Evolutionary conservation across 2,113 vertebrate species (phyloP).

Genomic region (Nematolebias whitei): DNA sequence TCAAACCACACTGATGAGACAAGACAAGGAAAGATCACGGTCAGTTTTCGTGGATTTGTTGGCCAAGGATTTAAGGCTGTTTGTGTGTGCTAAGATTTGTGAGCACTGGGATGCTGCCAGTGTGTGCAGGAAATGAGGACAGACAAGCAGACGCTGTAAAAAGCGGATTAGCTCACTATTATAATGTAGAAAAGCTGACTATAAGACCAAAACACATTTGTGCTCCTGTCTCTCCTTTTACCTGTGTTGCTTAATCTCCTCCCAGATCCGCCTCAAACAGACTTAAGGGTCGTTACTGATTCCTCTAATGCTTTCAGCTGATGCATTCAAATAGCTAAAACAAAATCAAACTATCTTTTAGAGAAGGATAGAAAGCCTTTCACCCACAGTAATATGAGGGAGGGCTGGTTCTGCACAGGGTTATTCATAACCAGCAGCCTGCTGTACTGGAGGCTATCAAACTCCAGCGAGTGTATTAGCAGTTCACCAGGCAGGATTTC

Average conservation of each 20-base stretch:
- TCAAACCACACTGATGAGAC: conserved; percentile 43
- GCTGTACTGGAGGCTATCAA: conserved; percentile 55
- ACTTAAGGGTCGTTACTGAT: conserved; percentile 67
- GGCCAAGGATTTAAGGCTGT: conserved; percentile 10
- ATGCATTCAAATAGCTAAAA: conserved; percentile 47
- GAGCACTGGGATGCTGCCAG: conserved; percentile 41
- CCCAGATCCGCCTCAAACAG: conserved; percentile 65
- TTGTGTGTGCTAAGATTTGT: conserved; percentile 8
- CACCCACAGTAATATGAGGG: conserved; percentile 30
- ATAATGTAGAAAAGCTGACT: conserved; percentile 59
- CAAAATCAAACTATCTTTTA: conserved; percentile 31
- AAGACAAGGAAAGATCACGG: conserved; percentile 37
- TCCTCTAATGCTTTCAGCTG: conserved; percentile 66
- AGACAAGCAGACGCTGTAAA: conserved; percentile 51
- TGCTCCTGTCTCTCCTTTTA: conserved; percentile 60
- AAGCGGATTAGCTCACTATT: conserved; percentile 72
- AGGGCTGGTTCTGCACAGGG: conserved; percentile 35
- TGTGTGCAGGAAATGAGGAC: conserved; percentile 37
- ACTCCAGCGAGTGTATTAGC: conserved; percentile 50
- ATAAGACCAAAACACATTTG: conserved; percentile 69
- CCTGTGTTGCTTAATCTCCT: conserved; percentile 67
- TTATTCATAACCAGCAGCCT: conserved; percentile 64
- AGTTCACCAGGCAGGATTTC: conserved; percentile 46
- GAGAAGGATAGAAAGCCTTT: conserved; percentile 36
- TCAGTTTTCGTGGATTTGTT: conserved; percentile 36